Evolutionary conservation across 2,888 invertebrate genomes (phyloP), one percentile per base, ranked within the genome.

Genomic region (Eupithecia insigniata): DNA sequence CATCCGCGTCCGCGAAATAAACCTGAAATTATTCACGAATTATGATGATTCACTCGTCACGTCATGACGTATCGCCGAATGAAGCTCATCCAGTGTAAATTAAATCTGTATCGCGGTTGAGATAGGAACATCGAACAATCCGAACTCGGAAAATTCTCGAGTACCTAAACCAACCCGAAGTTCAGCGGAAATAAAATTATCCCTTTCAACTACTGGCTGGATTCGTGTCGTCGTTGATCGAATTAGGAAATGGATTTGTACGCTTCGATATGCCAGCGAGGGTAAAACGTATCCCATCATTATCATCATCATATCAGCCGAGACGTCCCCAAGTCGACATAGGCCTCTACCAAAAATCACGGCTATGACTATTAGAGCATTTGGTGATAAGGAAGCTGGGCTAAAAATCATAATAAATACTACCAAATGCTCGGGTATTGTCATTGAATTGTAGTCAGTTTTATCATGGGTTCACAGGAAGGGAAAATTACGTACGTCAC

Each of bases 71-170:
- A 16, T 65, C 55, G 36, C 26, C 46, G 51, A 64, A 67, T 62
- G 34, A 67, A 69, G 69, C 71, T 71, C 58, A 71, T 55, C 74
- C 73, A 71, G 58, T 75, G 81, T 82, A 84, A 84, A 85, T 83
- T 77, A 83, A 83, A 80, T 76, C 73, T 70, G 77, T 80, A 82
- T 80, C 79, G 78, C 65, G 36, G 39, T 58, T 46, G 36, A 68
- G 64, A 60, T 36, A 60, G 26, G 60, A 30, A 30, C 28, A 60
- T 30, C 34, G 60, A 30, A 30, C 28, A 60, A 60, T 30, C 14
- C 7, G n/a, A 67, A 39, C 30, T 30, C 22, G n/a, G 60, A 18
- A 39, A 67, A 60, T 39, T 36, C 28, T 8, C 34, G 39, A 55
- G 55, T 26, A n/a, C n/a, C n/a, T n/a, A 30, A 67, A 18, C 28